Percentiles rank a stretch among this genome's conserved stretches.
Evolutionary conservation across 2,888 invertebrate species (phyloP).

Genomic region (Hipparchia semele): DNA sequence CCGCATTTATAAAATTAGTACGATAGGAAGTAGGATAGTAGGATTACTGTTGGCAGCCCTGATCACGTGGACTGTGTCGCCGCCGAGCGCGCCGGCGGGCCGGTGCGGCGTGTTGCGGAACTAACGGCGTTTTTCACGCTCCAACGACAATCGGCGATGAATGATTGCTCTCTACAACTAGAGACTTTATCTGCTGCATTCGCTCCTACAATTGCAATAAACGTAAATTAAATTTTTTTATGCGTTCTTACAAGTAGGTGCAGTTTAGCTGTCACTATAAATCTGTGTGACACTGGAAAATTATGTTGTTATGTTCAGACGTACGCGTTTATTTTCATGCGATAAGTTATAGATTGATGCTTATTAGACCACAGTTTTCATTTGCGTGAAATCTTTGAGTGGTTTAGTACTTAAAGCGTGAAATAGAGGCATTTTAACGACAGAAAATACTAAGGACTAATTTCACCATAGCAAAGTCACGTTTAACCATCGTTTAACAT

Average conservation of each 20-base stretch:
- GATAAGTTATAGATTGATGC: not conserved
- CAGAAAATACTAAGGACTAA: not conserved
- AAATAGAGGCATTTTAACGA: not conserved
- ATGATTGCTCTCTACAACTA: constrained; percentile 32
- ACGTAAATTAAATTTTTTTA: constrained; percentile 11
- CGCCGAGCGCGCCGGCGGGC: constrained; percentile 52
- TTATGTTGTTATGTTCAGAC: not conserved
- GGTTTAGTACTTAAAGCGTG: not conserved
- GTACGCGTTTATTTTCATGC: not conserved
- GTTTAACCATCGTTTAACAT: too few relatives aligned
- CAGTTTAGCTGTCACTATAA: constrained; percentile 5
- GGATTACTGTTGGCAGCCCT: not conserved
- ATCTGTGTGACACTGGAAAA: not conserved
- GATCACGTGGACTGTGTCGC: constrained; percentile 72
- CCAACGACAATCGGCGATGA: constrained; percentile 50
- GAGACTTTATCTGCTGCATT: constrained; percentile 24
- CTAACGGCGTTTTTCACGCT: constrained; percentile 71
- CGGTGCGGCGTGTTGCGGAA: constrained; percentile 57
- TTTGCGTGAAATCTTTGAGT: not conserved
- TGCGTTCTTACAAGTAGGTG: not conserved
- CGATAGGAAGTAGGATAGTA: too few relatives aligned
- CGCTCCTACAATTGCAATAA: constrained; percentile 7
- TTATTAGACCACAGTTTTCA: not conserved
- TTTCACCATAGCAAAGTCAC: not conserved
- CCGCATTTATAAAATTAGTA: too few relatives aligned